Base-by-base conservation (phyloP, 1,140 invertebrate species). In the Euura lappo region DNA sequence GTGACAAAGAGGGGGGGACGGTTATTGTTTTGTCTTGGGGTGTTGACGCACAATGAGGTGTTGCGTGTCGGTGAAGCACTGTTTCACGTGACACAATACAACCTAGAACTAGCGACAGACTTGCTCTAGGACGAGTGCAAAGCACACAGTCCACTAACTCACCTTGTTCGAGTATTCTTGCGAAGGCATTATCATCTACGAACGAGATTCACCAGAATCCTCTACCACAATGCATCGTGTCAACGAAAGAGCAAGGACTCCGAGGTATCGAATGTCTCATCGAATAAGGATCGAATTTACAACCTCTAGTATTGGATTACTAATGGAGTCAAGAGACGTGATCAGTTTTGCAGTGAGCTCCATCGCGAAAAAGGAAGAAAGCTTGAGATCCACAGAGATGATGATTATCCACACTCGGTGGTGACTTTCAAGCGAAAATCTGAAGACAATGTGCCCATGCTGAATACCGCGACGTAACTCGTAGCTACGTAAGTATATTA, bases 1-100 rank as follows among this genome's bases (percentile, higher is more conserved):
- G 51, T 60, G 51, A 60, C 51, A 44, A 44, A 68, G 8, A 68
- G 68, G 71, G 76, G 78, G 78, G 80, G 79, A 80, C 78, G 79
- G 80, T 82, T 81, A 82, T 81, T 83, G 80, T 81, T 79, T 80
- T 76, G 73, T 73, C 66, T 10, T 72, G 68, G 75, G 71, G 64
- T 72, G 74, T 75, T 70, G 66, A 28, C 44, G 11, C 66, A 44
- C 66, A 60, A 60, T 68, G 28, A 44, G 44, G 66, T 28, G 66
- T 68, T 68, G 66, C 44, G 66, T 68, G 66, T 68, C 66, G 66
- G 66, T 68, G 66, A 68, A 44, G 42, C 42, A 68, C 11, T 42
- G 66, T 68, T 68, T 28, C 66, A 68, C 66, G 66, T 68, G 44
- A 28, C 66, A 44, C 28, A 68, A 44, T 42, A 28, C 10, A 68